A percentile compares a stretch with the other conserved stretches of the same genome.
These are phyloP conservation scores for Drosophila erecta DNA, from an alignment of 1,140 invertebrate species.

Conservation along the genomic window DNA sequence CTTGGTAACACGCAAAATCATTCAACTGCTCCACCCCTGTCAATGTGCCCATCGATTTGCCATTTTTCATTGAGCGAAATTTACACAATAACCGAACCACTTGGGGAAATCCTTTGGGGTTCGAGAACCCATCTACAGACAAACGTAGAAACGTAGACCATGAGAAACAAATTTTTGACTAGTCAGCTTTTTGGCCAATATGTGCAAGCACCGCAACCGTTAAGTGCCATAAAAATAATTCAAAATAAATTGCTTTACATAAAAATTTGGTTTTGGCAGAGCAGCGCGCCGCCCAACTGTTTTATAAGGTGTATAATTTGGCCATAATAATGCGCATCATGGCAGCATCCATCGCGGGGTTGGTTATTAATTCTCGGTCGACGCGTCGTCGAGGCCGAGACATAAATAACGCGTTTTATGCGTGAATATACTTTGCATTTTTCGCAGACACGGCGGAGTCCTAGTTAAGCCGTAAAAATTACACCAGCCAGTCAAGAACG, in stretches of 20 bases:
- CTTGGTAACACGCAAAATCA: not conserved
- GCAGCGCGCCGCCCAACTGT: conserved; percentile 54
- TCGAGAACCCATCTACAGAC: not conserved
- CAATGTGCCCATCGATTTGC: conserved; percentile 37
- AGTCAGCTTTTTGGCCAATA: conserved; percentile 25
- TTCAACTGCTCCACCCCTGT: conserved; percentile 10
- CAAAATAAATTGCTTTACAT: conserved; percentile 84
- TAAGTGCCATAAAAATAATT: conserved; percentile 84
- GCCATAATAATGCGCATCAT: conserved; percentile 84
- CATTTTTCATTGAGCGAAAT: conserved; percentile 32
- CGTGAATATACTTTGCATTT: conserved; percentile 74
- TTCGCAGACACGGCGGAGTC: conserved; percentile 55
- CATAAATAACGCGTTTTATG: conserved; percentile 75
- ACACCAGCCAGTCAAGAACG: conserved; percentile 66
- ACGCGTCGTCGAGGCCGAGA: conserved; percentile 41
- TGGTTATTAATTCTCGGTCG: conserved; percentile 72
- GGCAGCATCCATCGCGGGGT: conserved; percentile 48
- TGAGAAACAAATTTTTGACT: conserved; percentile 40
- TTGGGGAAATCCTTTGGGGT: conserved; percentile 1
- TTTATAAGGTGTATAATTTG: conserved; percentile 83
- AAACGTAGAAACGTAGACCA: conserved; percentile 1
- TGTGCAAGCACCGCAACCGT: conserved; percentile 52
- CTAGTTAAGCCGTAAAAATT: conserved; percentile 78
- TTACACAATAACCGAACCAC: conserved; percentile 12
- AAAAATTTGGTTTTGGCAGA: conserved; percentile 67